Percentiles rank a stretch among this genome's conserved stretches.
Conservation (phyloP, 1,140 invertebrate genomes). For the Steinernema feltiae region DNA sequence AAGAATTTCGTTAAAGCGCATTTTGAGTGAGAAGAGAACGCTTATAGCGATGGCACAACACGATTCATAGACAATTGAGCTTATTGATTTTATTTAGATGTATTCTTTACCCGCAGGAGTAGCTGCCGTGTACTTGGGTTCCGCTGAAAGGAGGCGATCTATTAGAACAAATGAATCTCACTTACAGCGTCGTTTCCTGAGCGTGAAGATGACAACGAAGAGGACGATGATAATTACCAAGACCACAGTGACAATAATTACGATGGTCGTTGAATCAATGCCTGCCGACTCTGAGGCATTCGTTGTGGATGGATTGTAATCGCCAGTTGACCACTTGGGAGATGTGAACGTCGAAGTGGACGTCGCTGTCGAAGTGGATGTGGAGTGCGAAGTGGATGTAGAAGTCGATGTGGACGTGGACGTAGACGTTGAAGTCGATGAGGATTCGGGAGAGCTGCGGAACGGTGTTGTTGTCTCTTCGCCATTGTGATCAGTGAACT, state of each 20-base stretch:
- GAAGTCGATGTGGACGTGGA: background rate
- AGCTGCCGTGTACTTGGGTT: background rate
- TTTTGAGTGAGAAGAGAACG: background rate
- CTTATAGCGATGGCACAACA: slow-evolving; percentile 1
- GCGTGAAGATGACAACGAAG: background rate
- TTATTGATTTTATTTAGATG: background rate
- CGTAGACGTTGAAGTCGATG: background rate
- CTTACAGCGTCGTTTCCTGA: slow-evolving; percentile 3
- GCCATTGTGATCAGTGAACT: background rate
- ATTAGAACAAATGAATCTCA: background rate
- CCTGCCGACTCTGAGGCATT: background rate
- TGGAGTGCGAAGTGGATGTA: background rate
- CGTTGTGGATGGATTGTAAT: background rate
- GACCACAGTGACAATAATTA: background rate
- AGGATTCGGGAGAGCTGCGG: background rate
- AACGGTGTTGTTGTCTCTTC: background rate
- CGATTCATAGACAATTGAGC: slow-evolving; percentile 11
- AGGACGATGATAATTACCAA: background rate
- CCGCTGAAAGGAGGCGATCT: background rate
- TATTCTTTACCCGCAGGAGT: slow-evolving; percentile 13
- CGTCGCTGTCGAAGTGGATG: background rate
- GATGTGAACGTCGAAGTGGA: background rate
- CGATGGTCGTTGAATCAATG: background rate
- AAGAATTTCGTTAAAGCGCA: background rate
- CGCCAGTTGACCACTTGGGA: background rate